phyloP scores from a whole-genome alignment of 2,797 vertebrate species.

The Botia kubotai region DNA sequence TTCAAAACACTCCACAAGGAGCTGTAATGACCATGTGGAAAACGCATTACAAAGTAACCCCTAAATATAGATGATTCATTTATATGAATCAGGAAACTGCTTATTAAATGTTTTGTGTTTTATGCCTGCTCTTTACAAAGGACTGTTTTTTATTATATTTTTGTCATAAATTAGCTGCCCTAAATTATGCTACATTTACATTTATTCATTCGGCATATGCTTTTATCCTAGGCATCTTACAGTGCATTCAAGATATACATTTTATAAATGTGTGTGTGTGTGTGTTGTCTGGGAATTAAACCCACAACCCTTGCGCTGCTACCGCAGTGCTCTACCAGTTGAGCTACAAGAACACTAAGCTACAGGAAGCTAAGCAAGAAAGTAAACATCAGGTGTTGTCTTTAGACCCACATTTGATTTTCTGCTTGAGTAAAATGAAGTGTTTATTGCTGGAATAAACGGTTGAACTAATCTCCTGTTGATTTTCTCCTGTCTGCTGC shows the following conservation, averaged over 20 bases:
- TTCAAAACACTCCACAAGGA: slow-evolving; percentile 13
- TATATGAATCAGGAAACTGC: neutral
- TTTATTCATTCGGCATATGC: too few species aligned
- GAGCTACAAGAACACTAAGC: too few species aligned
- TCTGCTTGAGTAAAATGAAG: slow-evolving; percentile 2
- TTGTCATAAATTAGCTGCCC: too few species aligned
- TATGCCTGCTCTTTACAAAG: slow-evolving; percentile 9
- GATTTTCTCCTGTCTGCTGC: slow-evolving; percentile 44
- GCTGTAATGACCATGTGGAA: slow-evolving; percentile 36
- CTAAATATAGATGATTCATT: slow-evolving; percentile 33
- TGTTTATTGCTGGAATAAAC: neutral
- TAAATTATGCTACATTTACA: too few species aligned
- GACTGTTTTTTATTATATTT: slow-evolving; percentile 2
- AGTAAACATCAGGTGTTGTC: too few species aligned
- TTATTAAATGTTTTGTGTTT: neutral
- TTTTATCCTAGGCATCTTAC: too few species aligned
- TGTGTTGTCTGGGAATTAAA: too few species aligned
- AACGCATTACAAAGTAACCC: slow-evolving; percentile 36
- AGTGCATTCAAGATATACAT: too few species aligned
- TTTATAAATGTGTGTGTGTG: too few species aligned
- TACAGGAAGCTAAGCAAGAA: too few species aligned
- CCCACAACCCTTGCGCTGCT: too few species aligned
- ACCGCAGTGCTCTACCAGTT: too few species aligned
- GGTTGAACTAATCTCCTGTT: neutral
- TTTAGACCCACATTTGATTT: neutral